phyloP scores from a whole-genome alignment of 1,140 invertebrate genomes.

The Drosophila eugracilis region DNA sequence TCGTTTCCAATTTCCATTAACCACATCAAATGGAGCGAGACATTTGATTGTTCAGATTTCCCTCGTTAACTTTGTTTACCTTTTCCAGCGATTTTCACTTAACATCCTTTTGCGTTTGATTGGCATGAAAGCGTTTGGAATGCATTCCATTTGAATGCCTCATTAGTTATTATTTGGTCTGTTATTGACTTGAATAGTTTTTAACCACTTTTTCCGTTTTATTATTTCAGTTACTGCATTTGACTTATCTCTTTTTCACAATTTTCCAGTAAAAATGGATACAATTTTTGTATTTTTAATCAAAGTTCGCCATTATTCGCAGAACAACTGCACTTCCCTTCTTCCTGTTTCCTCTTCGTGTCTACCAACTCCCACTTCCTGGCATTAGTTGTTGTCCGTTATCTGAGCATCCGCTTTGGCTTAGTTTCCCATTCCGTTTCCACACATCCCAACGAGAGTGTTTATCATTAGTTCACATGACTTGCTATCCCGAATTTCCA shows the following conservation, averaged over 20 bases:
- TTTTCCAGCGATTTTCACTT: slow-evolving; percentile 16
- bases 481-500: slow-evolving; percentile 28
- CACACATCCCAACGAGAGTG: slow-evolving; percentile 18
- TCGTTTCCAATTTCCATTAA: slow-evolving; percentile 11
- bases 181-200: slow-evolving; percentile 2
- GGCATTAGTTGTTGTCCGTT: slow-evolving; percentile 11
- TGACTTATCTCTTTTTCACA: not conserved
- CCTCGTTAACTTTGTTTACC: slow-evolving; percentile 24
- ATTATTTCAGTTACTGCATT: slow-evolving; percentile 6
- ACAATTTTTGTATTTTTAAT: slow-evolving; percentile 20
- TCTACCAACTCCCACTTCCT: slow-evolving; percentile 7
- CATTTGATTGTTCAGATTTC: slow-evolving; percentile 28
- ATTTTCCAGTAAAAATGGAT: not conserved
- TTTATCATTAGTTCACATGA: slow-evolving; percentile 61
- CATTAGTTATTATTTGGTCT: slow-evolving; percentile 24
- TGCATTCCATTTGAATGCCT: slow-evolving; percentile 35
- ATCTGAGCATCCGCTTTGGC: slow-evolving; percentile 34
- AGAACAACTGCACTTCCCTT: slow-evolving; percentile 11
- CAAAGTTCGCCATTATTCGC: slow-evolving; percentile 11
- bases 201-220: not conserved
- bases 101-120: slow-evolving; percentile 5
- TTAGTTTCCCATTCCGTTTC: slow-evolving; percentile 29
- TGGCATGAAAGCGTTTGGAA: slow-evolving; percentile 27
- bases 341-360: not conserved
- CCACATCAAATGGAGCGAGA: slow-evolving; percentile 13